Conservation (phyloP, 2,113 vertebrate species). For the Gallinago media region DNA sequence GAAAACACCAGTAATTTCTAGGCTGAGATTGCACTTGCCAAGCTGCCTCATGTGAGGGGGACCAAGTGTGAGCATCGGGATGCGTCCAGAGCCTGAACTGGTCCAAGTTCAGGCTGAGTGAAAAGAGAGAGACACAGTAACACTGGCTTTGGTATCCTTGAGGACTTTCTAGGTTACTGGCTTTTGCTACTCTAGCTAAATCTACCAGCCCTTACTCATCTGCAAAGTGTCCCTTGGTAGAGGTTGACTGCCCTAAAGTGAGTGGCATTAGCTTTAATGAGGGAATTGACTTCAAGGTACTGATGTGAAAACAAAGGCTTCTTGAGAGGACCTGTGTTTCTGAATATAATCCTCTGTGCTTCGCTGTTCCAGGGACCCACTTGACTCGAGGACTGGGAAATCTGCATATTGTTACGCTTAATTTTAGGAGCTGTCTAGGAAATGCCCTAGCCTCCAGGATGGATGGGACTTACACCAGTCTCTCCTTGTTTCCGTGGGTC, state of each 20-base stretch:
- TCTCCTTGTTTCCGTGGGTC: background rate
- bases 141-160: background rate
- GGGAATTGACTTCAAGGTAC: background rate
- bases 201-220: background rate
- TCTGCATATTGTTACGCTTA: background rate
- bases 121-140: background rate
- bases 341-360: background rate
- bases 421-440: background rate
- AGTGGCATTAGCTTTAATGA: background rate
- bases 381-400: background rate
- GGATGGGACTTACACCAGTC: background rate
- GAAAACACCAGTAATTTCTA: background rate
- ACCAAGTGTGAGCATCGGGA: background rate
- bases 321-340: background rate
- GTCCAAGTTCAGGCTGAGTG: background rate
- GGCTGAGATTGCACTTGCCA: background rate
- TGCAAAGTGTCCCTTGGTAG: background rate
- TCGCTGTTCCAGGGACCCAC: background rate
- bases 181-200: background rate
- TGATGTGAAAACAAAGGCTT: background rate
- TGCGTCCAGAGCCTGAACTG: background rate
- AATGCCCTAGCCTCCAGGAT: background rate
- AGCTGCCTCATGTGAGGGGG: accelerated
- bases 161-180: background rate
- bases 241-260: background rate